Base-by-base conservation (phyloP, 2,888 invertebrate genomes). In the Scaptomyza reducta region DNA sequence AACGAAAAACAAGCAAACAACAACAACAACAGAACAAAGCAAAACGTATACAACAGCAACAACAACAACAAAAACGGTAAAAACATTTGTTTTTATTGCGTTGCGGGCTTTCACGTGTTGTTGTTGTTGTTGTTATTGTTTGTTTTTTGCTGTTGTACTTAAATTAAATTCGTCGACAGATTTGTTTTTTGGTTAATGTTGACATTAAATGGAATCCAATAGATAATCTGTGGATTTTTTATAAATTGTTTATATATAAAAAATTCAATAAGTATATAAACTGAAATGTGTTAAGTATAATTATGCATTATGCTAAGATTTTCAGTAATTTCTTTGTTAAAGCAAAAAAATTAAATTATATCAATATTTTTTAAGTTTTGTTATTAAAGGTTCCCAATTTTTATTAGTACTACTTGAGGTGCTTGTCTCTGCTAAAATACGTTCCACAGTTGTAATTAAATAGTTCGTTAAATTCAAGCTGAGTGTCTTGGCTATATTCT, bases 41-140 rank as follows among this genome's bases (percentile, higher is more conserved):
- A 22, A 22, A 22, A 22, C 22, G 22, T 22, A 22, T n/a, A n/a
- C n/a, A n/a, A n/a, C 22, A 22, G 3, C 3, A 22, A 13, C 38
- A 38, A 14, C 31, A 56, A 49, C n/a, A 31, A 5, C 44, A 51
- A 67, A 67, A 29, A 56, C 27, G 44, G 51, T 55, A 76, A 60
- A 66, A 70, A 74, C 55, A 61, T 70, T 75, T 69, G 2, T 74
- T 71, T 71, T 86, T 86, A 86, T 79, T 79, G 79, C 79, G 79
- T 86, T 79, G 62, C 55, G 68, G 50, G 27, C 10, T 31, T 47
- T 58, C 63, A 38, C 50, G 54, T 41, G 7, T 47, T 58, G 7
- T 35, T 25, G 11, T 44, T 18, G 25, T 42, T 49, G 35, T 31
- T 51, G 42, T 22, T 1, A 10, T 51, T 41, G 40, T 31, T 51